phyloP scores from a whole-genome alignment of 2,113 vertebrate species.

The Lepidothrix coronata region DNA sequence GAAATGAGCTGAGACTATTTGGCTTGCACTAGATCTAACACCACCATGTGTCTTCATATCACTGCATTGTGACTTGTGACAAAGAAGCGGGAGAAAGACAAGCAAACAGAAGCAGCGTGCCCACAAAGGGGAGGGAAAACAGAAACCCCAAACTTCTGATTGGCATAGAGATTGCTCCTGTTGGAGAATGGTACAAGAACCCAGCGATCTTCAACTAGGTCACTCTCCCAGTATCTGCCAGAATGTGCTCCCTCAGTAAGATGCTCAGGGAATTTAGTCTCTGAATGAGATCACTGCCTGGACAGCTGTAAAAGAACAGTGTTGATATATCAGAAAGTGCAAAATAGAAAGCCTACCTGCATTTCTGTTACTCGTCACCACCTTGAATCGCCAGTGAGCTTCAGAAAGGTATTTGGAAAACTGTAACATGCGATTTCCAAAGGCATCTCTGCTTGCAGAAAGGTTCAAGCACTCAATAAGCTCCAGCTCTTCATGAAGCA shows the following conservation, averaged over 20 bases:
- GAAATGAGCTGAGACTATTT: background rate
- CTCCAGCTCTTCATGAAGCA: conserved; percentile 66
- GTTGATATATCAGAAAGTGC: background rate
- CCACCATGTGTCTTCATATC: background rate
- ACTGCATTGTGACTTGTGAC: background rate
- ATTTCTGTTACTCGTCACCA: conserved; percentile 86
- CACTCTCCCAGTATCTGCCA: background rate
- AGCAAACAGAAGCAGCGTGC: background rate
- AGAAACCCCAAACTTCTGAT: background rate
- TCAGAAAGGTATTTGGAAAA: conserved; percentile 92
- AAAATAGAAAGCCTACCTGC: conserved; percentile 73
- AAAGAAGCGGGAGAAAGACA: background rate
- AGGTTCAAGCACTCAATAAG: conserved; percentile 77
- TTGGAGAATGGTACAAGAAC: background rate
- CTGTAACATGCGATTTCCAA: conserved; percentile 78
- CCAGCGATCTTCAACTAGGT: background rate
- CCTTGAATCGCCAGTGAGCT: conserved; percentile 93
- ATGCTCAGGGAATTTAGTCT: background rate
- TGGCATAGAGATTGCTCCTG: background rate
- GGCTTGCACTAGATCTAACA: background rate
- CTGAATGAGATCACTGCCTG: background rate
- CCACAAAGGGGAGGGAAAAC: background rate
- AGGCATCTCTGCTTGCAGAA: conserved; percentile 77
- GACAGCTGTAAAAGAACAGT: background rate
- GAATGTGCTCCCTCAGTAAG: background rate